A percentile compares a stretch with the other conserved stretches of the same genome.
phyloP scores from a whole-genome alignment of 2,113 vertebrate genomes.

The Mus pahari region DNA sequence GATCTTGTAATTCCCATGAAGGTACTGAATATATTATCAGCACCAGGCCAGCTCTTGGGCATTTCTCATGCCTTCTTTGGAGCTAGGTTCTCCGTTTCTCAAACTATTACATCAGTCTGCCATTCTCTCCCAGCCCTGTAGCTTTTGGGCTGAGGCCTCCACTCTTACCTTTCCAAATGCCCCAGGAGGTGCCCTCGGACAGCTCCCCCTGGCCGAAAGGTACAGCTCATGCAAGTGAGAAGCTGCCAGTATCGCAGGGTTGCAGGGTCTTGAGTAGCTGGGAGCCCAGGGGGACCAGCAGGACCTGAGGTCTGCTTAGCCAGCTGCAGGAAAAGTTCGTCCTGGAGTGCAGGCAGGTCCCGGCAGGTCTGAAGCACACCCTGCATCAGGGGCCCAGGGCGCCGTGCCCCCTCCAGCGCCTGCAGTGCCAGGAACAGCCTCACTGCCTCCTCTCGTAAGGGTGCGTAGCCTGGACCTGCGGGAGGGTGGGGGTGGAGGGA shows the following conservation, averaged over 20 bases:
- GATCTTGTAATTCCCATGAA: slow-evolving; percentile 33
- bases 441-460: slow-evolving; percentile 95
- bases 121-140: not conserved
- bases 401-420: slow-evolving; percentile 92
- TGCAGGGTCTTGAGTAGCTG: slow-evolving; percentile 84
- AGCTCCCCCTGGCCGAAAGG: slow-evolving; percentile 92
- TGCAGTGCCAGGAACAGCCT: slow-evolving; percentile 97
- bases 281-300: slow-evolving; percentile 85
- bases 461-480: slow-evolving; percentile 90
- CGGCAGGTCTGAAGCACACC: slow-evolving; percentile 97
- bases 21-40: not conserved
- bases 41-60: not conserved
- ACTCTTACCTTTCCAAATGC: slow-evolving; percentile 94
- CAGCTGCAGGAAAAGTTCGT: slow-evolving; percentile 98
- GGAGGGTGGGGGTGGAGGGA: slow-evolving; percentile 73
- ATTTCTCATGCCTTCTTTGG: not conserved
- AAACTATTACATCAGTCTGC: not conserved
- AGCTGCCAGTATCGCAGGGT: slow-evolving; percentile 98
- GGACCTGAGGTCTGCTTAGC: slow-evolving; percentile 97
- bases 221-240: slow-evolving; percentile 98
- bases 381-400: slow-evolving; percentile 96
- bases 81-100: not conserved
- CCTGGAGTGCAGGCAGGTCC: slow-evolving; percentile 95
- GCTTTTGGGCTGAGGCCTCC: rapidly evolving
- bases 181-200: slow-evolving; percentile 94